A percentile compares a stretch with the other conserved stretches of the same genome.
phyloP scores from a whole-genome alignment of 2,888 invertebrate species.

The Poecilus cupreus region DNA sequence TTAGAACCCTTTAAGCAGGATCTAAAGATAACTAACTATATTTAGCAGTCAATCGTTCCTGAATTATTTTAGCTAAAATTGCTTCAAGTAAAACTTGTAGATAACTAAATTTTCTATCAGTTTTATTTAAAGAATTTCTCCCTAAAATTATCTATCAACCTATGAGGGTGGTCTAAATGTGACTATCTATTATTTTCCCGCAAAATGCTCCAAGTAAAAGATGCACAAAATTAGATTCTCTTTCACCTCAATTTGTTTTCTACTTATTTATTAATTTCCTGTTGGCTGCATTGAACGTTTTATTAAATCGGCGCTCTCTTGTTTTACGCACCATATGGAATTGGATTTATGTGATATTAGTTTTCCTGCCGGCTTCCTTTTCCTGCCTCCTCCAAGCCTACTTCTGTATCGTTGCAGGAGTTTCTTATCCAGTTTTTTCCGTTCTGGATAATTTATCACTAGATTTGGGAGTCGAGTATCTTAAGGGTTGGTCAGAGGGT shows the following conservation, averaged over 20 bases:
- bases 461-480: constrained; percentile 39
- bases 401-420: constrained; percentile 5
- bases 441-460: constrained; percentile 34
- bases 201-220: too few species aligned
- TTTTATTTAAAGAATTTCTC: too few species aligned
- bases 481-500: not conserved
- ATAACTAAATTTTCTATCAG: too few species aligned
- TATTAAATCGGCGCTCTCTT: constrained; percentile 23
- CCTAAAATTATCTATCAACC: too few species aligned
- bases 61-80: too few species aligned
- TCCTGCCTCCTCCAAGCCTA: not conserved
- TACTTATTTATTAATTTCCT: not conserved
- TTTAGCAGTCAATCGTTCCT: too few species aligned
- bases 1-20: too few species aligned
- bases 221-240: too few species aligned
- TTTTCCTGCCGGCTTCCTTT: constrained; percentile 4
- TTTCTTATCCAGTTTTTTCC: constrained; percentile 41
- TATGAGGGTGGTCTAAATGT: too few species aligned
- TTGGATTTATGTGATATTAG: constrained; percentile 48
- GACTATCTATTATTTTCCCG: too few species aligned
- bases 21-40: too few species aligned
- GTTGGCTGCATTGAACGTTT: constrained; percentile 24
- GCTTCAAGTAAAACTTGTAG: too few species aligned
- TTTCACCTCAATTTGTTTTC: not conserved
- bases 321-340: constrained; percentile 44